These are phyloP conservation scores for Nothoprocta perdicaria DNA, from an alignment of 2,113 vertebrate species.

Conservation along the genomic window DNA sequence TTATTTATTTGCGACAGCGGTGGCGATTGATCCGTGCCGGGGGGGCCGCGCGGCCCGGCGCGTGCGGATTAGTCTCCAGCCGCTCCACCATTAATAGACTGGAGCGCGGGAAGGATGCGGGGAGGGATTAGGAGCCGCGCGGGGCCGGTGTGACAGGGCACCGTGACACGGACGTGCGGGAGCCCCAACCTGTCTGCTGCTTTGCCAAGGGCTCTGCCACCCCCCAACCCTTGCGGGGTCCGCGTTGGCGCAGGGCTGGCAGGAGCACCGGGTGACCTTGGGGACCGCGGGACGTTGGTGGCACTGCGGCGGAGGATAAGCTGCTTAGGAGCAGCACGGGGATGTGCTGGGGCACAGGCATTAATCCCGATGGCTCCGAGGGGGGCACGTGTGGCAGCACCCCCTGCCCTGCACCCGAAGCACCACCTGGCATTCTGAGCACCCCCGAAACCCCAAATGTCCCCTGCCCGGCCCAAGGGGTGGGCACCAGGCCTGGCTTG, in stretches of 20 bases:
- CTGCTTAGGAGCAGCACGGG: conserved; percentile 4
- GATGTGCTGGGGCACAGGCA: not conserved
- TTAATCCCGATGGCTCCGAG: not conserved
- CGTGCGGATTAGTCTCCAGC: conserved; percentile 32
- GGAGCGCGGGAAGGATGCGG: not conserved
- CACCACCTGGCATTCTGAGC: not conserved
- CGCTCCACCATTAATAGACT: conserved; percentile 9
- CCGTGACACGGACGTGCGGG: not conserved
- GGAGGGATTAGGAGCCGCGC: not conserved
- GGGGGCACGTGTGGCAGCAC: not conserved
- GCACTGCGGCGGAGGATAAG: conserved; percentile 2
- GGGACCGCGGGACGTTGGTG: not conserved
- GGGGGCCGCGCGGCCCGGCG: not conserved
- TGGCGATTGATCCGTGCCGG: conserved; percentile 28
- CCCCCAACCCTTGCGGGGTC: rapidly evolving
- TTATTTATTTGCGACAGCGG: conserved; percentile 59
- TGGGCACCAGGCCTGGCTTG: too few species aligned
- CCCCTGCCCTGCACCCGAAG: not conserved
- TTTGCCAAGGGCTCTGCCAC: not conserved
- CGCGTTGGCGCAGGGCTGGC: not conserved
- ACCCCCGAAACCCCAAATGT: not conserved
- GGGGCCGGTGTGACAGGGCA: rapidly evolving
- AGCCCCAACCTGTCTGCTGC: rapidly evolving
- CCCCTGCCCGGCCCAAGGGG: not conserved
- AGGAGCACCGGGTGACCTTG: too few species aligned